Evolutionary conservation across 2,797 vertebrate genomes (phyloP).

Genomic region (Champsocephalus esox): DNA sequence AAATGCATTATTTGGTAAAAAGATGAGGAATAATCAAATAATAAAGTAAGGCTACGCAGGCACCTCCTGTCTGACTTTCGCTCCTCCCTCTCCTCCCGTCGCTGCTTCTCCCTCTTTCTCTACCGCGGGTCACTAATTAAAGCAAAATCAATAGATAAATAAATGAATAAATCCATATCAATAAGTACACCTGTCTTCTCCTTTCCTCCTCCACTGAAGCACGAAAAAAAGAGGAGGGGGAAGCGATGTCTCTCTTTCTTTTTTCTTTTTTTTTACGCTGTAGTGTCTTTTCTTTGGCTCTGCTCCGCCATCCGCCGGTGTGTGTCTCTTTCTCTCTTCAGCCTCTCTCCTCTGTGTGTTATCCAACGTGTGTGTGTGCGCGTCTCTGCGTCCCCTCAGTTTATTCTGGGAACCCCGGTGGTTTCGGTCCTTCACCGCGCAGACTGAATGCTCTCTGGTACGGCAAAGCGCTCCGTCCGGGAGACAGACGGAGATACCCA

Average conservation of each 20-base stretch:
- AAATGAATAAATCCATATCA: slow-evolving; percentile 80
- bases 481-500: slow-evolving; percentile 70
- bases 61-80: slow-evolving; percentile 72
- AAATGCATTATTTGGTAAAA: slow-evolving; percentile 61
- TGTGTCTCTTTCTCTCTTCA: slow-evolving; percentile 22
- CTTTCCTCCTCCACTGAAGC: slow-evolving; percentile 51
- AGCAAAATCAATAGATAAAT: slow-evolving; percentile 80
- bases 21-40: slow-evolving; percentile 68
- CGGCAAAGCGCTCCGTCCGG: slow-evolving; percentile 67
- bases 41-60: slow-evolving; percentile 76
- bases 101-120: slow-evolving; percentile 59
- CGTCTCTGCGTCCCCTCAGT: slow-evolving; percentile 61
- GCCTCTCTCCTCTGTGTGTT: slow-evolving; percentile 30
- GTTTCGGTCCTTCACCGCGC: slow-evolving; percentile 78
- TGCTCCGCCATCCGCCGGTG: slow-evolving; percentile 81
- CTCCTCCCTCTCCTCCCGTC: slow-evolving; percentile 76
- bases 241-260: slow-evolving; percentile 47
- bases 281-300: slow-evolving; percentile 75
- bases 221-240: slow-evolving; percentile 42
- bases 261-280: slow-evolving; percentile 44
- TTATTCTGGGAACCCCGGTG: slow-evolving; percentile 78
- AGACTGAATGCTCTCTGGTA: slow-evolving; percentile 80
- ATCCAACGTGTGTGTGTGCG: slow-evolving; percentile 43
- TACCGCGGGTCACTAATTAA: slow-evolving; percentile 81
- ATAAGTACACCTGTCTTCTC: slow-evolving; percentile 58